These are phyloP conservation scores for Clinocottus analis DNA, from an alignment of 2,113 vertebrate species.

Conservation along the genomic window DNA sequence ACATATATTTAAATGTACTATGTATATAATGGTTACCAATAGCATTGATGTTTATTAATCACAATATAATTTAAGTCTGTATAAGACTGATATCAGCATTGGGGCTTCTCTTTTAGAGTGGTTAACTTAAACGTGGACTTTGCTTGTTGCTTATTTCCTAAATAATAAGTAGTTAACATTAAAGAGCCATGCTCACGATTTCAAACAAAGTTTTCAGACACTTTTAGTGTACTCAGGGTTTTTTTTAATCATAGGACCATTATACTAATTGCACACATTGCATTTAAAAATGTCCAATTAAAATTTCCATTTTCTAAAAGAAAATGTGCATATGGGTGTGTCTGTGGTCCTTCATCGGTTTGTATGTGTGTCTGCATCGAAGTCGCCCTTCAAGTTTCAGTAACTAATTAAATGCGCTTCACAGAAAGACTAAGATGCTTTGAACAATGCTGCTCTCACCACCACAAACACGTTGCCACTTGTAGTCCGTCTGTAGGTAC, in stretches of 20 bases:
- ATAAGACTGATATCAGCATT: background rate
- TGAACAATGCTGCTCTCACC: conserved; percentile 50
- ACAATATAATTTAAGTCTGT: background rate
- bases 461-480: conserved; percentile 43
- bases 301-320: background rate
- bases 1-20: no score
- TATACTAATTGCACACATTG: conserved; percentile 37
- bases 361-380: background rate
- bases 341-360: conserved; percentile 23
- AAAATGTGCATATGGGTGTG: conserved; percentile 7
- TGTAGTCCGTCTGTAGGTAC: conserved; percentile 26
- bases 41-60: no score
- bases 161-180: background rate
- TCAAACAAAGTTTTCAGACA: background rate
- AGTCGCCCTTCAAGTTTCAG: conserved; percentile 25
- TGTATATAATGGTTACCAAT: background rate
- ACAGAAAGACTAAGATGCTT: conserved; percentile 25
- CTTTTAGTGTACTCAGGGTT: background rate
- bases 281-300: conserved; percentile 12
- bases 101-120: background rate
- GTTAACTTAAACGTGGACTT: background rate
- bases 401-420: conserved; percentile 48
- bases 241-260: background rate
- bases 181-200: background rate
- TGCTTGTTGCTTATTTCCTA: background rate